Conservation (phyloP, 53 echinoderm and acorn worm species). For the Luidia sarsii region DNA sequence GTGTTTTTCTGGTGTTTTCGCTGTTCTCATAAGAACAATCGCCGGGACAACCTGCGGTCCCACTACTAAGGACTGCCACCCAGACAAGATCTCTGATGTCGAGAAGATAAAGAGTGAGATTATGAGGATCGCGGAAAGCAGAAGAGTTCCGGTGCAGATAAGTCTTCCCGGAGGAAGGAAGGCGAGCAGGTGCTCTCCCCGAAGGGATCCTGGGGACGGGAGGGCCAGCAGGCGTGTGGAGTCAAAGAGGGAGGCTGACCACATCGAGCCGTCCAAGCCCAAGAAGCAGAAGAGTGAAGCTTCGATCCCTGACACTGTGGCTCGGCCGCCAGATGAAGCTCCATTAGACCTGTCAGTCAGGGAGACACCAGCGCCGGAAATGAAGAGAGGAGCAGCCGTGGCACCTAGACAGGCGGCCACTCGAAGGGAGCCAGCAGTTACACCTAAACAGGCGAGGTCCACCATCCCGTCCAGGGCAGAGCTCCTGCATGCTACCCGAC, state of each 20-base stretch:
- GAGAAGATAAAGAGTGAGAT: not conserved
- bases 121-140: not conserved
- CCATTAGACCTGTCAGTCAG: not conserved
- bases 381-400: not conserved
- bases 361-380: not conserved
- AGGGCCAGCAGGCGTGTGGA: not conserved
- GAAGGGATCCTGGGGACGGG: not conserved
- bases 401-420: not conserved
- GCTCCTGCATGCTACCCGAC: slow-evolving; percentile 12
- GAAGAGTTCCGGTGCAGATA: not conserved
- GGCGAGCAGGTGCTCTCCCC: too few relatives aligned
- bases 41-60: not conserved
- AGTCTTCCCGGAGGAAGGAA: not conserved
- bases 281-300: not conserved
- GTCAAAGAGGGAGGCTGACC: not conserved
- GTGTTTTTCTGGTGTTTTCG: not conserved
- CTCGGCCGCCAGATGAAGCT: not conserved
- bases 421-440: too few relatives aligned
- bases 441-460: too few relatives aligned
- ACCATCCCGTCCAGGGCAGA: too few relatives aligned
- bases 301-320: not conserved
- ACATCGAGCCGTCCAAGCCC: not conserved
- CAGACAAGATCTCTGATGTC: not conserved
- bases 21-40: not conserved
- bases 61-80: slow-evolving; percentile 1